Base-by-base conservation (phyloP, 1,140 invertebrate genomes). In the Philotrypesis tridentata region DNA sequence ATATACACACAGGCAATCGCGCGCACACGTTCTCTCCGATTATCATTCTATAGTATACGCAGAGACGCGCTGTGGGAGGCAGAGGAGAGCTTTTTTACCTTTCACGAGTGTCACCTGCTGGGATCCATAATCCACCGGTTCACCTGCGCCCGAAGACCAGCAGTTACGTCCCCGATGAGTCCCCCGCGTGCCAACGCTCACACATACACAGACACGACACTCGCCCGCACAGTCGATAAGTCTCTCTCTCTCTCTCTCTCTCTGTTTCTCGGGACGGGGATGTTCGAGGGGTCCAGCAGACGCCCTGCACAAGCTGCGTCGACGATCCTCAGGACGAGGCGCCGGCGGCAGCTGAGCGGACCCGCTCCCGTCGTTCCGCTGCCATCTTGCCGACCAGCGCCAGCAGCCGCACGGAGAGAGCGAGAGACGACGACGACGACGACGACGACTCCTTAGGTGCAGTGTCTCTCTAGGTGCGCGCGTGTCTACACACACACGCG, bases 381-480 rank as follows among this genome's bases (percentile, higher is more conserved):
- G 87, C 88, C 89, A 89, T 90, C 87, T 90, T 89, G 85, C 85
- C n/a, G n/a, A n/a, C n/a, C 80, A 85, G 86, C 79, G 85, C 82
- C 83, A 80, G 83, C 29, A 21, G 7, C 23, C 17, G 68, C 31
- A n/a, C 29, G 6, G 21, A 55, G 21, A 55, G n/a, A n/a, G n/a
- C n/a, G n/a, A n/a, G n/a, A n/a, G n/a, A n/a, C n/a, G n/a, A n/a
- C n/a, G n/a, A n/a, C n/a, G n/a, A n/a, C n/a, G n/a, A n/a, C n/a
- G n/a, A n/a, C n/a, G n/a, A n/a, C n/a, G n/a, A n/a, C n/a, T n/a
- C n/a, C n/a, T n/a, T n/a, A n/a, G n/a, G n/a, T n/a, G n/a, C n/a
- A n/a, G n/a, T n/a, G n/a, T n/a, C n/a, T n/a, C n/a, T n/a, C n/a
- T n/a, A n/a, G n/a, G n/a, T n/a, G n/a, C n/a, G n/a, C n/a, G n/a